Evolutionary conservation across 1,140 invertebrate genomes (phyloP).

Genomic region (Hestina assimilis): DNA sequence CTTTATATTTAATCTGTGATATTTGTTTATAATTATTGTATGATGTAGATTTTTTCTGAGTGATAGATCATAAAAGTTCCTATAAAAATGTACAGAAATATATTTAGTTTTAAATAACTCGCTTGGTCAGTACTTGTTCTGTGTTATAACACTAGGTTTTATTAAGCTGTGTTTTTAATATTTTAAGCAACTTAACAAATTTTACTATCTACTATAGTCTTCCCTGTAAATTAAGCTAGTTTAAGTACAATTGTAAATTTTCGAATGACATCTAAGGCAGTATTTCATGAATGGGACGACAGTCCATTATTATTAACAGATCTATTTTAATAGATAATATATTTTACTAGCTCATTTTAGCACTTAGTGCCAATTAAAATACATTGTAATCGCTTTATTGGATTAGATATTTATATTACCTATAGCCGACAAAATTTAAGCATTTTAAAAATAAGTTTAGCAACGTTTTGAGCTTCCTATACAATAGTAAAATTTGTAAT

Average conservation of each 20-base stretch:
- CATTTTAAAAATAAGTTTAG: too few relatives aligned
- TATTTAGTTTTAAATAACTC: constrained; percentile 38
- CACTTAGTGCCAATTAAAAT: constrained; percentile 47
- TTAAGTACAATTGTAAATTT: constrained; percentile 54
- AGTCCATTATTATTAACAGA: constrained; percentile 37
- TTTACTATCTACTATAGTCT: constrained; percentile 30
- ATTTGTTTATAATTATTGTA: constrained; percentile 40
- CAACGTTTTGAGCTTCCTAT: too few relatives aligned
- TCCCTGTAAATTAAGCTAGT: constrained; percentile 27
- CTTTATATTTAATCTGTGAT: constrained; percentile 54
- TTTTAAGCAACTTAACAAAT: constrained; percentile 10
- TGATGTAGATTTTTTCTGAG: constrained; percentile 25
- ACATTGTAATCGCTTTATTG: constrained; percentile 1
- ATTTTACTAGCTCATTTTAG: constrained; percentile 38
- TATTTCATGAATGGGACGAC: constrained; percentile 56
- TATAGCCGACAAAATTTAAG: not conserved
- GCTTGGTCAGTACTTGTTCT: constrained; percentile 54
- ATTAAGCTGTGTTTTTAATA: constrained; percentile 8
- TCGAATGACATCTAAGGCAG: constrained; percentile 71
- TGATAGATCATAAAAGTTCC: constrained; percentile 62
- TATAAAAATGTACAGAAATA: constrained; percentile 40
- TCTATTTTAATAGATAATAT: too few relatives aligned
- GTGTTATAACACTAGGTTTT: constrained; percentile 29
- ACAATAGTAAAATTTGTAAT: too few relatives aligned
- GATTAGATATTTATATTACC: not conserved